phyloP scores from a whole-genome alignment of 2,888 invertebrate genomes.

The Patella depressa region DNA sequence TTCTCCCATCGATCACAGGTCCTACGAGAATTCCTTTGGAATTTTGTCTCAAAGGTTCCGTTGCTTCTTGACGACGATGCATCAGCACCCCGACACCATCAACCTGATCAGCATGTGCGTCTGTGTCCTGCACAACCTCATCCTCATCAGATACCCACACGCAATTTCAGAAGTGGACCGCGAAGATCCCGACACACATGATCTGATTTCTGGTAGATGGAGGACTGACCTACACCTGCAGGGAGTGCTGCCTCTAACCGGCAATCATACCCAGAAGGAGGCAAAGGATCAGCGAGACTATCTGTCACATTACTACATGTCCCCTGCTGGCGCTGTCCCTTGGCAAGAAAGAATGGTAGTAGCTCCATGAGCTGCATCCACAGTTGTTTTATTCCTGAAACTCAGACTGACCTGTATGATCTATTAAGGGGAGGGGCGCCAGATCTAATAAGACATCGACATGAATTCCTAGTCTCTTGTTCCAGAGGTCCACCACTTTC shows the following conservation, averaged over 20 bases:
- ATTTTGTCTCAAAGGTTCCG: slow-evolving; percentile 10
- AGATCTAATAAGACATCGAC: no score
- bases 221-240: not conserved
- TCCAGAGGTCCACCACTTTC: no score
- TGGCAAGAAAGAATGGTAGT: no score
- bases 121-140: not conserved
- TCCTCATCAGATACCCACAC: slow-evolving; percentile 6
- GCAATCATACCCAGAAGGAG: not conserved
- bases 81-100: not conserved
- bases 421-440: no score
- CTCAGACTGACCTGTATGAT: not conserved
- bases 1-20: not conserved
- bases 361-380: no score
- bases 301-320: no score
- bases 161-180: no score
- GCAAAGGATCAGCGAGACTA: slow-evolving; percentile 6
- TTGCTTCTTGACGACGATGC: slow-evolving; percentile 1
- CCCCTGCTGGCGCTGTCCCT: no score
- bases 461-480: no score
- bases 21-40: slow-evolving; percentile 14
- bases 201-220: not conserved
- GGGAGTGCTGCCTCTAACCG: not conserved
- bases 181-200: no score
- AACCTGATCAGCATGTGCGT: not conserved
- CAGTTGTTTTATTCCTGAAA: no score